Base-by-base conservation (phyloP, 2,888 invertebrate genomes). In the Nineta flava region DNA sequence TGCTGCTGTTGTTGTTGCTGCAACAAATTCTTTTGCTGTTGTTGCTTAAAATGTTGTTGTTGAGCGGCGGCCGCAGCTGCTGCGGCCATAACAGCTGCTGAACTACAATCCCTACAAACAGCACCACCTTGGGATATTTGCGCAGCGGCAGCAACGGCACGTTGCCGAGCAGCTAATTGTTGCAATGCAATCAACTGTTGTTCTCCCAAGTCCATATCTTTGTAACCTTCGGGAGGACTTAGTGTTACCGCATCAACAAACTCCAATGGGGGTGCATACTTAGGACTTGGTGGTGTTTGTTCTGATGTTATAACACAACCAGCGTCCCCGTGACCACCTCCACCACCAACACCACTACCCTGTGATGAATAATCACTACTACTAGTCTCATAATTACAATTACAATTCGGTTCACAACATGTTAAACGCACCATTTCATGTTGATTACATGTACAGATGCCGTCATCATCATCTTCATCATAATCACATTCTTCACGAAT, bases 171-270 rank as follows among this genome's bases (percentile, higher is more conserved):
- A 57, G 72, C 73, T 58, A 73, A 72, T 55, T 74, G 64, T 45
- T 81, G 80, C 45, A 80, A 74, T 44, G 81, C 80, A 46, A 80
- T 74, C 47, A 67, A 57, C 53, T 65, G 63, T 60, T 75, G 75
- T 61, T 76, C 77, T 15, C 73, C 72, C 56, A 77, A 65, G 56
- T 85, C 84, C 73, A 83, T 75, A 62, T 91, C 91, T 67, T 91
- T 91, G 70, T 91, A 91, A 9, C 90, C 91, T 63, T 91, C 91
- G 10, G 91, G 91, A 19, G 91, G 91, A 63, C 88, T 90, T 52
- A 91, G 75, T 4, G 91, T 90, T 41, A 88, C 87, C 54, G 84
- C 79, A 64, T 86, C 86, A 52, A 81, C 79, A 63, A 79, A 79
- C 65, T 85, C 85, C 61, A 79, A 73, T 38, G 79, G 78, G 34